These are phyloP conservation scores for Pogonomyrmex barbatus DNA, from an alignment of 1,140 invertebrate species.

Conservation along the genomic window DNA sequence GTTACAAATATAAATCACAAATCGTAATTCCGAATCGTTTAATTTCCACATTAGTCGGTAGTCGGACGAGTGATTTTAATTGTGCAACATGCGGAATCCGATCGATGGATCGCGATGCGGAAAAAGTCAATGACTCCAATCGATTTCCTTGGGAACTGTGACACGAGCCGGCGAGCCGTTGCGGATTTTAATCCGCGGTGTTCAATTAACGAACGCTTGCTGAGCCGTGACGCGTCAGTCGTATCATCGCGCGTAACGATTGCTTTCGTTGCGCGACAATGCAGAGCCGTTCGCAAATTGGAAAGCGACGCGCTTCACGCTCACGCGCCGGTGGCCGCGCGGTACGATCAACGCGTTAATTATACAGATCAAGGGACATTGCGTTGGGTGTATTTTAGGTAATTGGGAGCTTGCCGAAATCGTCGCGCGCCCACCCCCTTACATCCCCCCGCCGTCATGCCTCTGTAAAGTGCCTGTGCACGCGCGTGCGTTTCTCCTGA, in stretches of 20 bases:
- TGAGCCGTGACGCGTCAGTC: conserved; percentile 66
- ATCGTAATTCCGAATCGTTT: neutral
- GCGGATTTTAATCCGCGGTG: conserved; percentile 72
- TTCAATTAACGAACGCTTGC: conserved; percentile 71
- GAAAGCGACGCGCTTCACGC: conserved; percentile 72
- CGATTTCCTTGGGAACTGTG: conserved; percentile 40
- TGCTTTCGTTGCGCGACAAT: conserved; percentile 67
- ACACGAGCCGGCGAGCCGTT: conserved; percentile 7
- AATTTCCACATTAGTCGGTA: neutral
- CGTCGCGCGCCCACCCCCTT: conserved; percentile 34
- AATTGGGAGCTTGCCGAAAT: conserved; percentile 69
- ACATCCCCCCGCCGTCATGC: conserved; percentile 26
- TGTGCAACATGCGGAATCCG: neutral
- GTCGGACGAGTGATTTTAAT: conserved; percentile 11
- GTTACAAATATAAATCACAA: no score
- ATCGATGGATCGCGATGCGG: neutral
- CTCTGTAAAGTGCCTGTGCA: conserved; percentile 11
- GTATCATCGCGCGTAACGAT: conserved; percentile 74
- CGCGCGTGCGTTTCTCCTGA: neutral
- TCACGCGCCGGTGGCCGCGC: conserved; percentile 68
- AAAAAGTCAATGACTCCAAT: conserved; percentile 44
- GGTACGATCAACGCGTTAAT: conserved; percentile 72
- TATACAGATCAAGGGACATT: conserved; percentile 72
- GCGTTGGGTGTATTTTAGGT: conserved; percentile 72
- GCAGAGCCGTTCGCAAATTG: conserved; percentile 70